A percentile compares a stretch with the other conserved stretches of the same genome.
Evolutionary conservation across 2,113 vertebrate genomes (phyloP).

Genomic region (Crotalus helleri): DNA sequence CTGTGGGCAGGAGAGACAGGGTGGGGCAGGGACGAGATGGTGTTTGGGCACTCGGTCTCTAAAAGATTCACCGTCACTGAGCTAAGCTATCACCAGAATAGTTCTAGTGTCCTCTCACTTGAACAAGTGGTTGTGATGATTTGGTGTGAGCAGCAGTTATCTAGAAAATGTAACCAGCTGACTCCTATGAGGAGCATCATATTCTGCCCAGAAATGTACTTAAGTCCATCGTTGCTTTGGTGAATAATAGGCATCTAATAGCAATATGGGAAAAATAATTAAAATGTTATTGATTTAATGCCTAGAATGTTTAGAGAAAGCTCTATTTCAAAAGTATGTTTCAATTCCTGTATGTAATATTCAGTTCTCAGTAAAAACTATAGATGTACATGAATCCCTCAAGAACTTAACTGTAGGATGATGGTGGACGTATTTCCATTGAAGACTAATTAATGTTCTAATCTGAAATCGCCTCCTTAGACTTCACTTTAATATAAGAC

Average conservation of each 20-base stretch:
- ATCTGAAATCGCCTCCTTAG: not conserved
- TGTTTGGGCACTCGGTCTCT: too few species aligned
- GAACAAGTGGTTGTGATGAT: not conserved
- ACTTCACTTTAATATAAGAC: not conserved
- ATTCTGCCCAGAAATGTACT: not conserved
- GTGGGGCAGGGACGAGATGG: too few species aligned
- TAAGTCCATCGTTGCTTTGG: not conserved
- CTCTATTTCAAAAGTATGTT: not conserved
- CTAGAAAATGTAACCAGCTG: not conserved
- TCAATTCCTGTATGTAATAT: not conserved
- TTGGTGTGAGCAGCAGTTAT: not conserved
- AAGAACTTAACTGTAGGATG: not conserved
- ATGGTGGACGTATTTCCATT: not conserved
- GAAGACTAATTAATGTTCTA: not conserved
- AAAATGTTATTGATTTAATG: not conserved
- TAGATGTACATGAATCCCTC: not conserved
- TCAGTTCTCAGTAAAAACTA: not conserved
- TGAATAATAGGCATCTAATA: not conserved
- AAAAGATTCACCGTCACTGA: not conserved
- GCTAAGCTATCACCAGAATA: not conserved
- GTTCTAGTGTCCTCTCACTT: not conserved
- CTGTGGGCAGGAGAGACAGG: too few species aligned
- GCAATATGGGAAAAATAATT: not conserved
- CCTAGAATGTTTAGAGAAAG: not conserved
- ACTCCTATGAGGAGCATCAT: not conserved